Evolutionary conservation across 2,113 vertebrate genomes (phyloP).

Genomic region (Pseudopodoces humilis): DNA sequence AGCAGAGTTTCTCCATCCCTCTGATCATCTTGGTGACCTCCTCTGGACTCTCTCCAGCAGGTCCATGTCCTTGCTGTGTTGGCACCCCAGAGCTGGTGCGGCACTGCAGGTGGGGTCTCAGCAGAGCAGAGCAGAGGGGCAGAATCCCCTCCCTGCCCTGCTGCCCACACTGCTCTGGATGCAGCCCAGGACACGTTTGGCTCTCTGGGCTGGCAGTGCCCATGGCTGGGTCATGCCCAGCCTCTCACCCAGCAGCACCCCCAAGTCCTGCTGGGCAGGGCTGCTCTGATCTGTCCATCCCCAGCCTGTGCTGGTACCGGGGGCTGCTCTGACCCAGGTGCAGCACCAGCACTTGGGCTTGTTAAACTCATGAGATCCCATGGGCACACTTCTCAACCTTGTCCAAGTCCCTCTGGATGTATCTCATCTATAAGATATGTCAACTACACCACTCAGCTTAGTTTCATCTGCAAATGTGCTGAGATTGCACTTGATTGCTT

Average conservation of each 20-base stretch:
- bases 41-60: background rate
- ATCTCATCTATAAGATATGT: background rate
- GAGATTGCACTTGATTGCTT: background rate
- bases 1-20: background rate
- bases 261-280: background rate
- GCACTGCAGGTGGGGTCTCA: background rate
- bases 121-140: background rate
- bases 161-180: background rate
- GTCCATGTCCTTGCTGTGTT: background rate
- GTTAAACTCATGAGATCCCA: background rate
- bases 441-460: too few species aligned
- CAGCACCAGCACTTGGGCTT: background rate
- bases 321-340: fast-evolving
- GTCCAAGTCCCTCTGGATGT: background rate
- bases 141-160: background rate
- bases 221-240: background rate
- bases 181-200: background rate
- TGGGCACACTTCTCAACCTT: fast-evolving
- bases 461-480: background rate
- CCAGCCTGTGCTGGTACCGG: fast-evolving
- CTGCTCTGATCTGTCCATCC: background rate
- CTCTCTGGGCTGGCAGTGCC: background rate
- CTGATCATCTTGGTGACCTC: fast-evolving
- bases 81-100: background rate
- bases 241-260: background rate